phyloP scores from a whole-genome alignment of 2,113 vertebrate species.

The Percopsis transmontana region DNA sequence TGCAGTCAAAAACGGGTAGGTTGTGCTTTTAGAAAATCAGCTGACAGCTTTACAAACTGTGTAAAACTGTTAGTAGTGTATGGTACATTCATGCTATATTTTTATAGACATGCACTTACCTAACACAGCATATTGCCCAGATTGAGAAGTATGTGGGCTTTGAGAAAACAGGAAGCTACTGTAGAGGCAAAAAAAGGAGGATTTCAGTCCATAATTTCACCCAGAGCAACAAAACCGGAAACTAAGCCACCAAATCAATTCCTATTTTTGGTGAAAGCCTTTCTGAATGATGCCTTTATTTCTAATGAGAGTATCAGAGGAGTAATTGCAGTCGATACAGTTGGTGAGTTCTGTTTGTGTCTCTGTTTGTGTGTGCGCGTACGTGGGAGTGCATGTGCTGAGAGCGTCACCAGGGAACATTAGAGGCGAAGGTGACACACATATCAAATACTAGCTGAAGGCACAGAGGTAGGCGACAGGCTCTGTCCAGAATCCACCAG shows the following conservation, averaged over 20 bases:
- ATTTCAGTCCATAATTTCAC: neutral
- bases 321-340: too few species aligned
- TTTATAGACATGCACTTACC: too few species aligned
- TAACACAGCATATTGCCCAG: neutral
- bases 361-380: too few species aligned
- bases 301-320: neutral
- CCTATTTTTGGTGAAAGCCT: neutral
- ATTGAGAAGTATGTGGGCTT: neutral
- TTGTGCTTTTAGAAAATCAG: neutral
- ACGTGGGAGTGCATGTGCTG: neutral
- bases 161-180: neutral
- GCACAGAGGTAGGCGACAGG: conserved; percentile 6
- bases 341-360: too few species aligned
- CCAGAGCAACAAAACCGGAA: neutral
- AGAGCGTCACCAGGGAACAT: neutral
- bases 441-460: conserved; percentile 12
- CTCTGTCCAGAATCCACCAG: neutral
- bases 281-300: conserved; percentile 8
- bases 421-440: conserved; percentile 14
- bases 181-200: neutral
- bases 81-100: too few species aligned
- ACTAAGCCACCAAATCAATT: neutral
- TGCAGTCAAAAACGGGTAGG: neutral
- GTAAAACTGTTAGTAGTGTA: too few species aligned
- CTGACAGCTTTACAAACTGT: too few species aligned